Evolutionary conservation across 2,888 invertebrate genomes (phyloP), one percentile per base, ranked within the genome.

Genomic region (Cryptocephalus primarius): DNA sequence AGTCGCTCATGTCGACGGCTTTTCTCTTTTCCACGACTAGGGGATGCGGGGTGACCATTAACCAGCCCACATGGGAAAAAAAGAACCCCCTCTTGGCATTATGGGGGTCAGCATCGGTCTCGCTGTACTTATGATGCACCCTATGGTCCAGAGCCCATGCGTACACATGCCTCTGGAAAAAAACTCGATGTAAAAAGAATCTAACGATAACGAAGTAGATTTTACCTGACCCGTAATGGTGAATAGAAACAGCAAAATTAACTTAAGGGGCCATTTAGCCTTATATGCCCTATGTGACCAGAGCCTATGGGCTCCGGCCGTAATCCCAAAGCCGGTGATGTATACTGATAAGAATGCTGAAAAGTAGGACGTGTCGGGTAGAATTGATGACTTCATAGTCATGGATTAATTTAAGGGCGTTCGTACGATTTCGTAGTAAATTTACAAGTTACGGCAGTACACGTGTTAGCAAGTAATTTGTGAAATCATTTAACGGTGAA

Each of bases 51-150:
- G 87, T 86, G 0, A 84, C 74, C 44, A 93, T 79, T 39, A 94
- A 72, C 94, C 94, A 94, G 8, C 93, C 94, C 8, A 94, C 85
- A 66, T 94, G 94, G 1, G 93, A 82, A 66, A 93, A 94, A 73
- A 67, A 64, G 50, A 70, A 70, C 9, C 94, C 94, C 38, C 90
- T 74, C 42, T 83, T 78, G 1, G 86, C 83, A 68, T 91, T 86
- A 64, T 88, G 87, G 0, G 87, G 87, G 67, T 91, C 91, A 0
- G 89, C 85, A 49, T 86, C 85, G 0, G 89, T 87, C 70, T 91
- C 91, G 33, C 86, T 80, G 69, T 86, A 91, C 64, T 90, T 90
- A 70, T 91, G 91, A 65, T 91, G 91, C 41, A 90, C 86, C 54
- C 91, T 75, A 65, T 91, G 91, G 63, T 91, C 90, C 54, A 88